Percentiles rank a stretch among this genome's conserved stretches.
Evolutionary conservation across 2,113 vertebrate species (phyloP).

Genomic region (Psilopogon haemacephalus): DNA sequence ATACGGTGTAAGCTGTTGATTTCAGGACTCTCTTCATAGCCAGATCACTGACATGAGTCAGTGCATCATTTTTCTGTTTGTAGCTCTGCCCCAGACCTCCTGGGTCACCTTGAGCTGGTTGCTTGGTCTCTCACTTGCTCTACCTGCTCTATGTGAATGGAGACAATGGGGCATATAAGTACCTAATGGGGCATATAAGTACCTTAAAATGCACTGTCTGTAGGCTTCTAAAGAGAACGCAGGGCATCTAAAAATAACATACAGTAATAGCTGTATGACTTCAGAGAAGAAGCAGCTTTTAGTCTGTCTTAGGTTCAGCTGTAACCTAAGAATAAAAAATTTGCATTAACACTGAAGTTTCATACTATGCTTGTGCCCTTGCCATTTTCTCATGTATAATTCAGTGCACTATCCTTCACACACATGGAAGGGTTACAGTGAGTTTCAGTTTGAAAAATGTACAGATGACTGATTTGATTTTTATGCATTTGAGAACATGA

Average conservation of each 20-base stretch:
- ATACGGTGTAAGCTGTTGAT: background rate
- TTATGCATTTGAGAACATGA: background rate
- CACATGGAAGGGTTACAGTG: background rate
- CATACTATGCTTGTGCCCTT: background rate
- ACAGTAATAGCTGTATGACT: background rate
- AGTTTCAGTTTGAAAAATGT: background rate
- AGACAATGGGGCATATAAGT: background rate
- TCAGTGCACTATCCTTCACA: background rate
- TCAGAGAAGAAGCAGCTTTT: background rate
- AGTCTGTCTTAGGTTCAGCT: background rate
- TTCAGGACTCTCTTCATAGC: background rate
- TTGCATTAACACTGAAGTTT: background rate
- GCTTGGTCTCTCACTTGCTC: fast-evolving
- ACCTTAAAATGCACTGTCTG: background rate
- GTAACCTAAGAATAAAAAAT: background rate
- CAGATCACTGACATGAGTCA: background rate
- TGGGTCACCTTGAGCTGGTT: background rate
- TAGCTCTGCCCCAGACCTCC: background rate
- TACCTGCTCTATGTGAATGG: background rate
- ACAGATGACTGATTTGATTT: background rate
- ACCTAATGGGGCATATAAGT: background rate
- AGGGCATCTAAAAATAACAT: background rate
- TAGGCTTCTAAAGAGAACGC: background rate
- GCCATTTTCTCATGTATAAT: background rate
- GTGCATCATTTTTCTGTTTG: background rate